Base-by-base conservation (phyloP, 2,888 invertebrate genomes). In the Tetragonisca angustula region DNA sequence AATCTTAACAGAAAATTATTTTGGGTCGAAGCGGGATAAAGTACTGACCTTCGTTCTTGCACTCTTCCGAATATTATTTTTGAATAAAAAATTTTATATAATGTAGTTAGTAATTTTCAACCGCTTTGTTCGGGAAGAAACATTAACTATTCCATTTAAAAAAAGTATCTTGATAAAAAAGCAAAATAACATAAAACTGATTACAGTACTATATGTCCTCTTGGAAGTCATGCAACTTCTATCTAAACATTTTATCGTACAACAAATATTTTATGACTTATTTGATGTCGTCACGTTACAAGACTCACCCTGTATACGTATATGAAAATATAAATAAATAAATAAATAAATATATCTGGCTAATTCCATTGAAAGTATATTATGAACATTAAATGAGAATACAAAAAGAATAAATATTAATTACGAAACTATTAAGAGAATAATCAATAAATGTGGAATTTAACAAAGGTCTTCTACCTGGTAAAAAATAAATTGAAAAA, bases 321-420 rank as follows among this genome's bases (percentile, higher is more conserved):
- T 91, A 93, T 93, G 93, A 93, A 81, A 32, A 79, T 78, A 84
- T 84, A 87, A 81, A 92, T 89, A 64, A 90, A 91, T 61, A 52
- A 89, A 91, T 89, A 92, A 21, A 64, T 89, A 93, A n/a, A n/a
- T n/a, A n/a, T 91, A 92, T 92, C 93, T 94, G 94, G 94, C 94
- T 94, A 93, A 94, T 92, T 94, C 93, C 92, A 94, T 94, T 94
- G 94, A 94, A 94, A 94, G 94, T 94, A 92, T 92, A 93, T 89
- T 92, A 92, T 91, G 89, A 89, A 90, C 91, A 90, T 84, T 91
- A 89, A 36, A 86, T 87, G 86, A 86, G 82, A 88, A 90, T 90
- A 90, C 90, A 90, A 92, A 90, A 88, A 90, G 85, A 87, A 54
- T 89, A 92, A 91, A 83, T 86, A 90, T 92, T 91, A 90, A 91